Base-by-base conservation (phyloP, 2,113 vertebrate genomes). In the Formicarius rufipectus region DNA sequence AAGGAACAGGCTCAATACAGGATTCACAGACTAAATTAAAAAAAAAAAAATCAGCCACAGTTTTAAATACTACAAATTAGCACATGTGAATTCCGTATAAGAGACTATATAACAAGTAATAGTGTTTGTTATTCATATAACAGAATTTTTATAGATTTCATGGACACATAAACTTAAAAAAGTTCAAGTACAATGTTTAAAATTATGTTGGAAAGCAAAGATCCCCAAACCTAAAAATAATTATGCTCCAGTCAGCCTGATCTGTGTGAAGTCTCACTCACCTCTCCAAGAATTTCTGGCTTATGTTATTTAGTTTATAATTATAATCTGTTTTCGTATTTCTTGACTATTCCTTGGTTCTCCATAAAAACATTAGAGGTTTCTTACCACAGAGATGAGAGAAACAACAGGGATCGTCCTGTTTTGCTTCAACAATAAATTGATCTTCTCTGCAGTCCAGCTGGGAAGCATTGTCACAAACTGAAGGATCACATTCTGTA, bases 401-500 rank as follows among this genome's bases (percentile, higher is more conserved):
- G 95, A 99, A 99, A 97, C 99, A 99, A 97, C 99, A 99, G 56
- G 98, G 95, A 58, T 98, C 98, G 30, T 98, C 98, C 15, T 98
- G 98, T 96, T 98, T 98, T 93, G 99, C 98, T 92, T 99, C 98
- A 75, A 99, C 98, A 86, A 99, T 95, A 95, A 99, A 99, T 91
- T 99, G 99, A 92, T 99, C 99, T 93, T 99, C 98, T 97, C 98
- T 98, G 97, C 99, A 99, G 69, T 97, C 96, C 6, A 98, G 98
- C 37, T 94, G 95, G 72, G 98, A 97, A 91, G 98, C 94, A 87
- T 94, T 97, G 47, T 98, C 98, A 72, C 99, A 99, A 30, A 98
- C 98, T 89, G 98, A 96, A 72, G 97, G 98, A 94, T 99, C 98
- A 97, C 99, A 99, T 95, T 99, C 99, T 99, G 96, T 84, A 92